Evolutionary conservation across 1,140 invertebrate species (phyloP), one percentile per base, ranked within the genome.

Genomic region (Galleria mellonella): DNA sequence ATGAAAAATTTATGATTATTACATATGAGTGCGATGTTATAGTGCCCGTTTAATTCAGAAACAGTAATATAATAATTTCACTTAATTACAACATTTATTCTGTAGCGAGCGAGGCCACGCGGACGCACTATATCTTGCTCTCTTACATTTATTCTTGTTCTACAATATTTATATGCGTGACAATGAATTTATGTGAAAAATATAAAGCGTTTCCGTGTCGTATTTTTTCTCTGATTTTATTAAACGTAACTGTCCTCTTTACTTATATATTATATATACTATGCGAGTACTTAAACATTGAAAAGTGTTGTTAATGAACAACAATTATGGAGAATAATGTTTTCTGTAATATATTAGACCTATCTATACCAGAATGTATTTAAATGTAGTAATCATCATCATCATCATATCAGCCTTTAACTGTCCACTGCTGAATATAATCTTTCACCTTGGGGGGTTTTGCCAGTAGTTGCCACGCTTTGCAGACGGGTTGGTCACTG

Each of bases 51-150:
- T 76, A 74, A 72, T 71, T 72, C 68, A 66, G 68, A 68, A 69
- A 69, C 65, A 79, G 73, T 76, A 82, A 78, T 79, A 78, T 74
- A 78, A 82, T 84, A 84, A 84, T 84, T 84, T 82, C 69, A 78
- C 64, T 73, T 84, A 84, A 84, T 84, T 84, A 76, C 75, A 55
- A 65, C 73, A 78, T 82, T 79, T 77, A 82, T 82, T 78, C 47
- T 44, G 17, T 6, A 23, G 17, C 17, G 57, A 49, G 55, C 59
- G 70, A 79, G 72, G 75, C 60, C 67, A 62, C 51, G 50, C 55
- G 57, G 57, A 51, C 51, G 61, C 55, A 65, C 62, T 53, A 49
- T 58, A 53, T 65, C 56, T 63, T 58, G 47, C 38, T 55, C 54
- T 61, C 60, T 42, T 59, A 47, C 55, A 67, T 72, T 68, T 66